Percentiles rank a stretch among this genome's conserved stretches.
These are phyloP conservation scores for Dione juno DNA, from an alignment of 2,888 invertebrate species.

Conservation along the genomic window DNA sequence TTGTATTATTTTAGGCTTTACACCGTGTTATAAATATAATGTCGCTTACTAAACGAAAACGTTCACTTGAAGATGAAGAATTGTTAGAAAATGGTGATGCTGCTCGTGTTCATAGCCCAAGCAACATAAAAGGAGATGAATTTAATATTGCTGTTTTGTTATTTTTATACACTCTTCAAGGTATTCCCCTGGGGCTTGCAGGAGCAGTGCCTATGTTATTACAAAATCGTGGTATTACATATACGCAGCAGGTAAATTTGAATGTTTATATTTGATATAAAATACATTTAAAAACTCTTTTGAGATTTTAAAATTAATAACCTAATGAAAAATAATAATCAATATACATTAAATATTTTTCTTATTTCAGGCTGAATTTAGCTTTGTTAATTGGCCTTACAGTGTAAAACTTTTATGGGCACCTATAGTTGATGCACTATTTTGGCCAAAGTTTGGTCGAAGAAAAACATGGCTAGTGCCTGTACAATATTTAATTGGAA, in stretches of 20 bases:
- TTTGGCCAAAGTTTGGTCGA: conserved; percentile 92
- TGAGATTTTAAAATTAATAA: neutral
- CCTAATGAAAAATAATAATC: neutral
- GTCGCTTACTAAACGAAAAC: conserved; percentile 75
- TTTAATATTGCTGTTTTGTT: conserved; percentile 93
- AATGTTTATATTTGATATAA: neutral
- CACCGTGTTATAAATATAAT: conserved; percentile 66
- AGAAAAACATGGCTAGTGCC: conserved; percentile 98
- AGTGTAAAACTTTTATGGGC: conserved; percentile 98
- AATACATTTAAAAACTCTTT: no score
- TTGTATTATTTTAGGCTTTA: conserved; percentile 60
- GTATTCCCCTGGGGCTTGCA: conserved; percentile 96
- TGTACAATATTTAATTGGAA: conserved; percentile 94
- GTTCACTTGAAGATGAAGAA: conserved; percentile 67
- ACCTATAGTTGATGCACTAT: conserved; percentile 97
- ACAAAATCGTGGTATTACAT: conserved; percentile 95
- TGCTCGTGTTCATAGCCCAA: conserved; percentile 55
- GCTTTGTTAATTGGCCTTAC: conserved; percentile 97
- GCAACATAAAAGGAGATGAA: conserved; percentile 88
- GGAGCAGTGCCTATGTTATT: conserved; percentile 97
- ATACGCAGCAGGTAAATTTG: conserved; percentile 91
- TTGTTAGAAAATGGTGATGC: conserved; percentile 74
- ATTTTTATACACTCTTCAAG: conserved; percentile 97
- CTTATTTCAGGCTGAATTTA: conserved; percentile 90
- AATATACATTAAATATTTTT: neutral